Percentiles rank a stretch among this genome's conserved stretches.
phyloP scores from a whole-genome alignment of 2,113 vertebrate genomes.

The Centropristis striata region DNA sequence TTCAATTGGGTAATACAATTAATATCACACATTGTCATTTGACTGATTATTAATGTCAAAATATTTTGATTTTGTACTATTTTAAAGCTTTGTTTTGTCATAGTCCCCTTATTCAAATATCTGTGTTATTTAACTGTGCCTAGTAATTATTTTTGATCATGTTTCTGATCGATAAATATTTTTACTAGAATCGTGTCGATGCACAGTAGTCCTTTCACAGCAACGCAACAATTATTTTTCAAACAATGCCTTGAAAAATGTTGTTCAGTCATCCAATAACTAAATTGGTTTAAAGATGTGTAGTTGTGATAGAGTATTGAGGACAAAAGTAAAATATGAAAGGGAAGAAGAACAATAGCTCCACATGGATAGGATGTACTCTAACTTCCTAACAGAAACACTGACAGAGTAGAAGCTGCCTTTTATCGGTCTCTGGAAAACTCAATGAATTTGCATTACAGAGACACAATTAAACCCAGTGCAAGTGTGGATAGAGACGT shows the following conservation, averaged over 20 bases:
- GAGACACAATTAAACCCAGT: constrained; percentile 44
- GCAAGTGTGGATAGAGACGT: constrained; percentile 52
- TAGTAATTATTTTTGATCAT: too few relatives aligned
- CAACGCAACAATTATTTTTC: background rate
- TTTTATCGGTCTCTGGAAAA: constrained; percentile 48
- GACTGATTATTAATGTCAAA: too few relatives aligned
- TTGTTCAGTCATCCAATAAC: background rate
- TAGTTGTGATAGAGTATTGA: background rate
- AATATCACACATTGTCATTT: too few relatives aligned
- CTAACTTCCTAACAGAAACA: constrained; percentile 7
- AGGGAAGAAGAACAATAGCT: background rate
- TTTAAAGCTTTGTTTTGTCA: too few relatives aligned
- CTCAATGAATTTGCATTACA: constrained; percentile 43
- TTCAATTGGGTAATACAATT: too few relatives aligned
- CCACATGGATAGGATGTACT: constrained; percentile 18
- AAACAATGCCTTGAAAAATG: background rate
- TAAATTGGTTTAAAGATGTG: constrained; percentile 15
- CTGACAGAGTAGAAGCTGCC: constrained; percentile 20
- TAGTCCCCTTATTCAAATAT: too few relatives aligned
- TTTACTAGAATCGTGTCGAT: background rate
- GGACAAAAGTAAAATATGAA: background rate
- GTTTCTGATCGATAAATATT: background rate
- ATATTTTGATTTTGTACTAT: too few relatives aligned
- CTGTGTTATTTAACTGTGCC: too few relatives aligned
- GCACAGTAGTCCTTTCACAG: background rate